These are phyloP conservation scores for Manis pentadactyla DNA, from an alignment of 2,797 vertebrate genomes.

Conservation along the genomic window DNA sequence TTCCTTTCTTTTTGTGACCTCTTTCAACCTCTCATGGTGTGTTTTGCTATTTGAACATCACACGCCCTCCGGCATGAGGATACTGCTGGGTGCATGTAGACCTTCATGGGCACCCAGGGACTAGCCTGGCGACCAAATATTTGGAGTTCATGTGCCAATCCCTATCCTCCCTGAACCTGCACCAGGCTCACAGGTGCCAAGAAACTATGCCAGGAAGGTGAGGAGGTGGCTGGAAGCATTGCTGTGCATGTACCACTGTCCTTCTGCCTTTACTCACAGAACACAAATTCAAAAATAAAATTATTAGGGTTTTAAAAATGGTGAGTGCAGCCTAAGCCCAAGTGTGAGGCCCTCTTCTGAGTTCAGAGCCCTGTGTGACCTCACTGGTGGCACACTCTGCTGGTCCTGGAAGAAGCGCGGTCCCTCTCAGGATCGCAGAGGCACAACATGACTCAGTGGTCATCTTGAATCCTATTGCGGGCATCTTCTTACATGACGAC, in stretches of 20 bases:
- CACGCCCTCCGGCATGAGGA: neutral
- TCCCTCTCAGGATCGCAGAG: neutral
- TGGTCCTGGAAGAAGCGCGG: neutral
- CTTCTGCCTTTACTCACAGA: neutral
- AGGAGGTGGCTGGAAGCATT: neutral
- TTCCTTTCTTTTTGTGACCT: neutral
- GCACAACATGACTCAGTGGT: neutral
- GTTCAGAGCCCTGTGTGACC: neutral
- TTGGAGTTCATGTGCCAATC: no score
- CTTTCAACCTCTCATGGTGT: neutral
- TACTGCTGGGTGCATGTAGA: neutral
- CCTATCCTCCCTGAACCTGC: neutral
- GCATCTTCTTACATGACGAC: neutral
- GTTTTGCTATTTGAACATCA: neutral
- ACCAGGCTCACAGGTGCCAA: neutral
- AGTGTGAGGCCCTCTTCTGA: neutral
- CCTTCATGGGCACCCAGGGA: neutral
- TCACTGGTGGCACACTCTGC: neutral
- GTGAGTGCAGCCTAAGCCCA: neutral
- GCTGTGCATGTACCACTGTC: rapidly evolving
- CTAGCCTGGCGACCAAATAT: neutral
- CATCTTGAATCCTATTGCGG: neutral
- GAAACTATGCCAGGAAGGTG: neutral
- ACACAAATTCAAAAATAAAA: neutral
- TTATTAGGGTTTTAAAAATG: neutral